These are phyloP conservation scores for Aphodius granarius DNA, from an alignment of 2,888 invertebrate species.

Conservation along the genomic window DNA sequence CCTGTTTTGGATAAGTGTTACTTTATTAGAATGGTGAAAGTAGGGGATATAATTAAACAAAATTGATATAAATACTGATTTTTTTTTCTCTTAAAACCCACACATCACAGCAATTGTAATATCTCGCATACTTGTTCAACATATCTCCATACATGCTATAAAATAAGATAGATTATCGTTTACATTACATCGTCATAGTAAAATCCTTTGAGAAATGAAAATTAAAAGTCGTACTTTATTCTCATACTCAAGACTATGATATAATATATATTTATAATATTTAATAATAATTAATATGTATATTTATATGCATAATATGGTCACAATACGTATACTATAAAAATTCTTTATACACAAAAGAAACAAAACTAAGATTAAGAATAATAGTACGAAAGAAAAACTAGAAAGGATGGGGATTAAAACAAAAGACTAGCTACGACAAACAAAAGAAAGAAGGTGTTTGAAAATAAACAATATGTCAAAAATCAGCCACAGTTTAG, in stretches of 20 bases:
- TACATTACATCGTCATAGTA: constrained; percentile 10
- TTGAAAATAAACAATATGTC: constrained; percentile 29
- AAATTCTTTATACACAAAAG: constrained; percentile 11
- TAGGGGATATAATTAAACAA: constrained; percentile 18
- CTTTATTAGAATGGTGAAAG: neutral
- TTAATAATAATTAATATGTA: constrained; percentile 11
- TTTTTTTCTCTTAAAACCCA: constrained; percentile 41
- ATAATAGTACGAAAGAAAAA: constrained; percentile 25
- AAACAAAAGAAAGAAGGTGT: constrained; percentile 37
- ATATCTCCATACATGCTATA: constrained; percentile 16
- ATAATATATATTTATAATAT: constrained; percentile 20
- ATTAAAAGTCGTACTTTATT: constrained; percentile 23
- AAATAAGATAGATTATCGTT: constrained; percentile 15
- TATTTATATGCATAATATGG: constrained; percentile 17
- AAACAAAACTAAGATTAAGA: constrained; percentile 11
- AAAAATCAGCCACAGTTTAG: constrained; percentile 24
- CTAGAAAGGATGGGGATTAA: constrained; percentile 27
- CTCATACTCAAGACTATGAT: neutral
- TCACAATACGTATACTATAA: constrained; percentile 35
- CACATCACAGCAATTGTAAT: constrained; percentile 47
- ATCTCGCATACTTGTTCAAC: constrained; percentile 44
- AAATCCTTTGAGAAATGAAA: constrained; percentile 40
- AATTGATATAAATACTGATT: constrained; percentile 42
- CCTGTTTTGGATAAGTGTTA: neutral
- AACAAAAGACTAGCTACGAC: constrained; percentile 44